Evolutionary conservation across 1,140 invertebrate species (phyloP).

Genomic region (Papilio aristodemus): DNA sequence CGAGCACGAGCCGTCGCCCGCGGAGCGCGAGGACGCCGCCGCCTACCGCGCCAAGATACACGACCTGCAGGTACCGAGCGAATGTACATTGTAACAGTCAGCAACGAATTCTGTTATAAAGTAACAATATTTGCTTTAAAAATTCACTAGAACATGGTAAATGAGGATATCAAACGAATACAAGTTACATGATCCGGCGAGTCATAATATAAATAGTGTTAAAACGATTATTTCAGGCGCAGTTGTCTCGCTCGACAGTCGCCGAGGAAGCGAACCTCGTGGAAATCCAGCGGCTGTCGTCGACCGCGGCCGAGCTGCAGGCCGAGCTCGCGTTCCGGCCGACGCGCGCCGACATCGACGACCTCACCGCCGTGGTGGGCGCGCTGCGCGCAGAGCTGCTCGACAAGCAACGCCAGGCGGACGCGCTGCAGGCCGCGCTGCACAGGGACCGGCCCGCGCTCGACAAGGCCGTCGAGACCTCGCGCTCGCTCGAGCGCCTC

Average conservation of each 20-base stretch:
- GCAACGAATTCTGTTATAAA: no score
- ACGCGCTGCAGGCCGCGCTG: conserved; percentile 43
- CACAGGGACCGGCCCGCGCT: conserved; percentile 37
- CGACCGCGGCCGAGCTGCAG: conserved; percentile 67
- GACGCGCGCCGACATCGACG: conserved; percentile 65
- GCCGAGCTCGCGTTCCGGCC: conserved; percentile 71
- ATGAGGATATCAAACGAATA: no score
- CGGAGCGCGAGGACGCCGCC: conserved; percentile 53
- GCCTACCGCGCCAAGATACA: conserved; percentile 51
- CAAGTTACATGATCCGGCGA: no score
- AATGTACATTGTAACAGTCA: no score
- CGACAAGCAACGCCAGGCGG: conserved; percentile 49
- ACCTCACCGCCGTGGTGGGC: conserved; percentile 59
- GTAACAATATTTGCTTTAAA: no score
- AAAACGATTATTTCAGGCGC: conserved; percentile 50
- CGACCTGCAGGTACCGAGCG: conserved; percentile 69
- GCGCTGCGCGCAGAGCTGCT: conserved; percentile 55
- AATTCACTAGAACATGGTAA: no score
- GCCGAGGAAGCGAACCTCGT: conserved; percentile 67
- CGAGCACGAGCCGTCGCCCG: conserved; percentile 41
- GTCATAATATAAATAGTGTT: no score
- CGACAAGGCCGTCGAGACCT: conserved; percentile 59
- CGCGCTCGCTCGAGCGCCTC: conserved; percentile 49
- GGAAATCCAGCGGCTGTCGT: conserved; percentile 67
- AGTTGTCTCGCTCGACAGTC: conserved; percentile 60